Base-by-base conservation (phyloP, 2,113 vertebrate genomes). In the Prunella fulvescens region DNA sequence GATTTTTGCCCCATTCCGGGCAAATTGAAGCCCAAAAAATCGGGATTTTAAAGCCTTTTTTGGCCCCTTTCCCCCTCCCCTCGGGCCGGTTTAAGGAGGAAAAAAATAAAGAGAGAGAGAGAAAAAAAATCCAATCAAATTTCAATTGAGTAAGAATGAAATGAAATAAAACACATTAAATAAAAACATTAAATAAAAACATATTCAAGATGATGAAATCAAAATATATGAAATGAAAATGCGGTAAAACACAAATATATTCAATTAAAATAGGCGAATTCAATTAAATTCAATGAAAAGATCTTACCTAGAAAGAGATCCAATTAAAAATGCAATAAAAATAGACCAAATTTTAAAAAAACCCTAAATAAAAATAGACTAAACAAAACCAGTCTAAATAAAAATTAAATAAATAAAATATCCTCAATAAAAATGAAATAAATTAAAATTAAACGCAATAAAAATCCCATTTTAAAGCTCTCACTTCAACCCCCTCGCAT, bases 181-280 rank as follows among this genome's bases (percentile, higher is more conserved):
- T 8, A 47, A 67, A 26, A 47, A 13, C 2, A 12, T 5, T 2
- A 22, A 33, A 56, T n/a, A 56, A 56, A n/a, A 56, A 4, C 19
- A 14, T 9, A 14, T n/a, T 22, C 22, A 22, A n/a, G 54, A 22
- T 1, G 9, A 14, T 22, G 11, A 9, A 25, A 25, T 18, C 16
- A 12, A 65, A 65, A 44, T 6, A 8, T 3, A 17, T 0, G 14
- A 7, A 25, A 18, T 5, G 12, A 47, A 45, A 47, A 9, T 3
- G 33, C 64, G 6, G 64, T 4, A 17, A 19, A 25, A 66, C 1
- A 19, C 64, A 14, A 62, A 40, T 15, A 4, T 7, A 29, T 15
- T 12, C 24, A 39, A 39, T 39, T 61, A 26, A 67, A 35, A 11
- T 2, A 4, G 44, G 7, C 14, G 0, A 26, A 48, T 26, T 6